phyloP scores from a whole-genome alignment of 2,113 vertebrate genomes.

The Euleptes europaea region DNA sequence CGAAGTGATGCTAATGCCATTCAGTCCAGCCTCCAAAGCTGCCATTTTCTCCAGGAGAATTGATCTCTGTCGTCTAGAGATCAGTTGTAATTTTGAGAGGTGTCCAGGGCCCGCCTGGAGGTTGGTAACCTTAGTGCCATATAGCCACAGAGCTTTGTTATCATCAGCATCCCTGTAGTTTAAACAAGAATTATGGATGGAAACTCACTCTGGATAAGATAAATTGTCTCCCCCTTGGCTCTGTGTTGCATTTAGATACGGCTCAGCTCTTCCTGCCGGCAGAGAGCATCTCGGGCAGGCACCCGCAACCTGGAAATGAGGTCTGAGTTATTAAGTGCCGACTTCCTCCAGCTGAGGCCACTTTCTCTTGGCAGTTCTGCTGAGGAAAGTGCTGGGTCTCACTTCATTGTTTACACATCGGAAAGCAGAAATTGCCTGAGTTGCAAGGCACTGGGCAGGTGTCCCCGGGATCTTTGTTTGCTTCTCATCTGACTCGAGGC shows the following conservation, averaged over 20 bases:
- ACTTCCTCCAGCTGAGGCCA: constrained; percentile 46
- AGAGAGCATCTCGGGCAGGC: background rate
- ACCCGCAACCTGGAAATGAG: constrained; percentile 25
- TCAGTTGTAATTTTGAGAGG: too few species aligned
- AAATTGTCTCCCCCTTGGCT: background rate
- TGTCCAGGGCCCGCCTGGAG: too few species aligned
- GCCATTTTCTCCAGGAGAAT: too few species aligned
- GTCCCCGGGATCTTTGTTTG: background rate
- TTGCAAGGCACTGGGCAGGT: background rate
- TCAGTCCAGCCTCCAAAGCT: too few species aligned
- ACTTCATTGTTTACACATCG: background rate
- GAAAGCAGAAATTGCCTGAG: background rate
- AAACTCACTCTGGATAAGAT: background rate
- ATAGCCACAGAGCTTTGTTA: background rate
- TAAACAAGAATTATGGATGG: background rate
- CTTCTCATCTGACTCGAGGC: background rate
- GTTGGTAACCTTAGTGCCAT: background rate
- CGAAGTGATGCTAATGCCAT: too few species aligned
- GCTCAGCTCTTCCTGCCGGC: background rate
- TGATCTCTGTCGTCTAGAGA: too few species aligned
- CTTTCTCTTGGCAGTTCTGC: constrained; percentile 20
- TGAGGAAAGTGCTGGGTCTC: constrained; percentile 4
- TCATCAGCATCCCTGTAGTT: background rate
- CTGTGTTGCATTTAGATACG: background rate
- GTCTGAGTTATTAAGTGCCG: constrained; percentile 34